Evolutionary conservation across 2,888 invertebrate species (phyloP), one percentile per base, ranked within the genome.

Genomic region (Drosophila ezoana): DNA sequence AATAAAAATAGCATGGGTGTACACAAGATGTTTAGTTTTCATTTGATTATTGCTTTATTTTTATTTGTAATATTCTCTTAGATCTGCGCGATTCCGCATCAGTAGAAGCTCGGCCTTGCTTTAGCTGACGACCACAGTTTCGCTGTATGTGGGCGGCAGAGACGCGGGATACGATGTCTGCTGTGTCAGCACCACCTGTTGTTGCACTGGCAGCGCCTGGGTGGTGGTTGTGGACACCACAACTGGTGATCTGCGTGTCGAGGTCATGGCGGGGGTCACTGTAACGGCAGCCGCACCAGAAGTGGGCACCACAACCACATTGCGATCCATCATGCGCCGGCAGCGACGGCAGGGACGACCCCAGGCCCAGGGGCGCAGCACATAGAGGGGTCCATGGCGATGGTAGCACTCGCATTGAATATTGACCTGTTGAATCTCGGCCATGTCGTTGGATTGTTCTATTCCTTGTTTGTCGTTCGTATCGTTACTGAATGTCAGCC

Each of bases 281-380:
- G 72, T 32, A 3, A 45, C 32, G 5, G 43, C 58, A 14, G 68
- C 56, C 9, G 73, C 18, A 3, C 68, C 67, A 5, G 74, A 49
- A 0, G 81, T 58, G 20, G 82, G 76, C 43, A 76, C 61, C 11
- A 89, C 72, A 4, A 87, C 61, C 11, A 88, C 58, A 16, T 76
- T 76, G 20, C 72, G 62, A 18, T 47, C 40, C 87, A 80, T 81
- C 79, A 87, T 81, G 51, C 90, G 84, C 9, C 64, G 47, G 23
- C 90, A 89, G 38, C 72, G 73, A 4, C 87, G 79, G 38, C 90
- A 90, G 4, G 83, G 90, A 32, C 76, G 72, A 20, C 68, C 76
- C 67, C 79, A 80, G 13, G 56, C 76, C 84, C 70, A 78, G 6
- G 82, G 79, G 4, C 57, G 40, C 0, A 82, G 44, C 11, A 72